Evolutionary conservation across 2,113 vertebrate genomes (phyloP), one percentile per base, ranked within the genome.

Genomic region (Pyxicephalus adspersus): DNA sequence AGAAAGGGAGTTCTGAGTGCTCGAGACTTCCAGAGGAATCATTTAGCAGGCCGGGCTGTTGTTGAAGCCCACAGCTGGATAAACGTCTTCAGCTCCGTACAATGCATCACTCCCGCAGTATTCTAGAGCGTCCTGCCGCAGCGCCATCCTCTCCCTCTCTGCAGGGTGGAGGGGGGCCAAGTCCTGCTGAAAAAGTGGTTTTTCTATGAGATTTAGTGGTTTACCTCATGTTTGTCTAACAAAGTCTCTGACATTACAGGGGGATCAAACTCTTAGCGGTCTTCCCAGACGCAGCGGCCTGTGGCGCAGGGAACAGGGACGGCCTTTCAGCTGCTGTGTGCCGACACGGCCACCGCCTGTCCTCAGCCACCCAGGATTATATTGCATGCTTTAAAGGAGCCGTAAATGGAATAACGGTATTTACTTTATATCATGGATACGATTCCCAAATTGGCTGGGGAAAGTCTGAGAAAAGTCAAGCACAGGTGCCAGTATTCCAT

Each of bases 201-300:
- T 72, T 72, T 80, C 67, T 80, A 54, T 72, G 78, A 71, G 67
- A 81, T 81, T 81, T 81, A 73, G 78, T 73, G 67, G 78, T 72
- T 81, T 73, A 81, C 78, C 67, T 81, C 67, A 72, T 81, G 78
- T 81, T 81, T 81, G 68, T 81, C 25, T 73, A 73, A 68, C 66
- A 73, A 81, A 81, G 67, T 81, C 78, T 73, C 68, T 17, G 26
- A 81, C 67, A 81, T 81, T 81, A 81, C 45, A 54, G 45, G 16
- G 29, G 68, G 78, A 81, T 81, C 57, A 81, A 64, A 20, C 67
- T 81, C 78, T 81, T 64, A 72, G 25, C 31, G 78, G 57, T n/a
- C 67, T 73, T 73, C 58, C 68, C 67, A n/a, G 23, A 57, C 25
- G 26, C 31, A n/a, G n/a, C n/a, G 22, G 55, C 5, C 50, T 29